Evolutionary conservation across 2,888 invertebrate genomes (phyloP).

Genomic region (Drosophila quinaria): DNA sequence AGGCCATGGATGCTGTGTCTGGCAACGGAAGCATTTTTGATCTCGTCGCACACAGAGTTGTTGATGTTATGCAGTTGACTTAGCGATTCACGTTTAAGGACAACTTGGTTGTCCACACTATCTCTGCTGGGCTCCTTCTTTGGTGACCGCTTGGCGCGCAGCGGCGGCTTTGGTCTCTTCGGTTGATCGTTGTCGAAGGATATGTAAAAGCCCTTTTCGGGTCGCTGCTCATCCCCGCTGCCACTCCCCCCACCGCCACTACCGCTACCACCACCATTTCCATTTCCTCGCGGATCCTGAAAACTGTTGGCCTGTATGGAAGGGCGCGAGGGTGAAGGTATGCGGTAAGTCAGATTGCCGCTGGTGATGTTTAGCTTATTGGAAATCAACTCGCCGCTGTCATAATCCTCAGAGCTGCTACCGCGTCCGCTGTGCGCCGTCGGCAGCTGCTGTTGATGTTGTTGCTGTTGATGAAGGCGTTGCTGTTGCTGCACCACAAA

Average conservation of each 20-base stretch:
- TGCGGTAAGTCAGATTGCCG: slow-evolving; percentile 94
- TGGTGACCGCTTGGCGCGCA: slow-evolving; percentile 92
- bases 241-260: slow-evolving; percentile 52
- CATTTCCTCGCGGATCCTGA: slow-evolving; percentile 86
- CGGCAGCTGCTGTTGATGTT: slow-evolving; percentile 58
- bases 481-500: slow-evolving; percentile 69
- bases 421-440: slow-evolving; percentile 86
- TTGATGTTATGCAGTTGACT: slow-evolving; percentile 86
- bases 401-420: slow-evolving; percentile 87
- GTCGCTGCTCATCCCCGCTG: slow-evolving; percentile 85
- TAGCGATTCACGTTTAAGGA: slow-evolving; percentile 80
- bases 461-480: slow-evolving; percentile 52
- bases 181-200: slow-evolving; percentile 96
- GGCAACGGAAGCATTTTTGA: slow-evolving; percentile 84
- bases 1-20: slow-evolving; percentile 75
- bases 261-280: slow-evolving; percentile 29
- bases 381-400: slow-evolving; percentile 74
- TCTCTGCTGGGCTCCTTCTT: slow-evolving; percentile 89
- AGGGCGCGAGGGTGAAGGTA: slow-evolving; percentile 94
- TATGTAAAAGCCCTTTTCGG: slow-evolving; percentile 96
- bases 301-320: slow-evolving; percentile 90
- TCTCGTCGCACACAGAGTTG: slow-evolving; percentile 76
- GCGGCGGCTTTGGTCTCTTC: slow-evolving; percentile 94
- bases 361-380: slow-evolving; percentile 93
- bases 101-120: slow-evolving; percentile 77